A percentile compares a stretch with the other conserved stretches of the same genome.
Evolutionary conservation across 2,888 invertebrate genomes (phyloP).

Genomic region (Dryocosmus kuriphilus): DNA sequence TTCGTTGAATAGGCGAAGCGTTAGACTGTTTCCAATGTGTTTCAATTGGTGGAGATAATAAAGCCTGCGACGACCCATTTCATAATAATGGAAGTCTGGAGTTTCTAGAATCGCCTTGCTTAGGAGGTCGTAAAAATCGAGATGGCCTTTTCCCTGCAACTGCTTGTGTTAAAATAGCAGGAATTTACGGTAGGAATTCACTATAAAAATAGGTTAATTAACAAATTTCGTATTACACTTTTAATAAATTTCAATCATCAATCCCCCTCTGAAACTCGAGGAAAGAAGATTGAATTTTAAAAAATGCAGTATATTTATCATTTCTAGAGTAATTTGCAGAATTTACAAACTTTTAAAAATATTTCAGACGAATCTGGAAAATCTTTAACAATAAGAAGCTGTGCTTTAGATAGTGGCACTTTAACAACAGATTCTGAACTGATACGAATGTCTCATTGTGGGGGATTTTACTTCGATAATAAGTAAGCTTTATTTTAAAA

Average conservation of each 20-base stretch:
- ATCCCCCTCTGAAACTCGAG: too few relatives aligned
- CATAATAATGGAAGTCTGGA: conserved; percentile 93
- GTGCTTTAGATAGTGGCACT: conserved; percentile 97
- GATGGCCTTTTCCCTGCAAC: conserved; percentile 97
- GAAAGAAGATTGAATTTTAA: neutral
- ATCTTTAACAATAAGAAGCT: conserved; percentile 92
- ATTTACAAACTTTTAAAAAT: neutral
- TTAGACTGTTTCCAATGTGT: conserved; percentile 99
- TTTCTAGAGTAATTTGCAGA: too few relatives aligned
- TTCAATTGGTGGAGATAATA: conserved; percentile 91
- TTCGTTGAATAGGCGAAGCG: conserved; percentile 77
- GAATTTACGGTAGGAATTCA: conserved; percentile 85
- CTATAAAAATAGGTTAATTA: neutral
- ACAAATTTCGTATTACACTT: neutral
- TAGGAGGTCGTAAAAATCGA: conserved; percentile 95
- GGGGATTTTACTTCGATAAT: conserved; percentile 93
- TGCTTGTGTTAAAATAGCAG: conserved; percentile 96
- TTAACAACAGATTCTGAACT: conserved; percentile 97
- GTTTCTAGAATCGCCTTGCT: conserved; percentile 93
- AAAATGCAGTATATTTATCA: too few relatives aligned
- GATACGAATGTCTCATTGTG: conserved; percentile 98
- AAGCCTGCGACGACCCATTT: conserved; percentile 96
- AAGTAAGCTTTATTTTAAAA: conserved; percentile 79
- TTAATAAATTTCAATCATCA: neutral
- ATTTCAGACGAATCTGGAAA: conserved; percentile 87